phyloP scores from a whole-genome alignment of 2,113 vertebrate genomes.

The Oncorhynchus gorbuscha region DNA sequence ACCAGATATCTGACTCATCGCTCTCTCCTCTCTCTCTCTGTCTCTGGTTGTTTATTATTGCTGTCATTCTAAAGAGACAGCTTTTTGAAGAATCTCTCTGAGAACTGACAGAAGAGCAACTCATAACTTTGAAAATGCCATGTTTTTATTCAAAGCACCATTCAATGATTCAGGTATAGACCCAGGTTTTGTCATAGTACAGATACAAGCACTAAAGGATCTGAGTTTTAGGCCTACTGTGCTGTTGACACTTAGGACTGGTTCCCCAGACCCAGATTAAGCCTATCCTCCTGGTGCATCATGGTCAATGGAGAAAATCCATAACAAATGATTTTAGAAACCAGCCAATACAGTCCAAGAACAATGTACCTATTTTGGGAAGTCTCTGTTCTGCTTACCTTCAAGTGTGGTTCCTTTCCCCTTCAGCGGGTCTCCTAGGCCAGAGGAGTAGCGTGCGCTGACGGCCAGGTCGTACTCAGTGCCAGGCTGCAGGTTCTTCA shows the following conservation, averaged over 20 bases:
- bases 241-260: no score
- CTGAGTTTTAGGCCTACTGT: background rate
- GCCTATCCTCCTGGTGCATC: no score
- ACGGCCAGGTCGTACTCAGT: slow-evolving; percentile 79
- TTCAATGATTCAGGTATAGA: slow-evolving; percentile 12
- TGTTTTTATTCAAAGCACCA: slow-evolving; percentile 11
- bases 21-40: no score
- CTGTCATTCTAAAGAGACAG: slow-evolving; percentile 5
- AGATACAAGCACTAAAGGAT: background rate
- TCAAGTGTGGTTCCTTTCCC: slow-evolving; percentile 82
- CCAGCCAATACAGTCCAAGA: no score
- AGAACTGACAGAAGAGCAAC: background rate
- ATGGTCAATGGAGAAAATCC: background rate
- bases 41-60: slow-evolving; percentile 24
- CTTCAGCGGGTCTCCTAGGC: slow-evolving; percentile 77
- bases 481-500: slow-evolving; percentile 76
- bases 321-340: background rate
- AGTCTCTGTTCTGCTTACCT: slow-evolving; percentile 67
- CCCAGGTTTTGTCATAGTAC: background rate
- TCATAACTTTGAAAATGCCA: background rate
- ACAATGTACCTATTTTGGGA: background rate
- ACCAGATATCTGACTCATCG: slow-evolving; percentile 7
- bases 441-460: slow-evolving; percentile 80
- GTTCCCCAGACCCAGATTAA: no score
- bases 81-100: slow-evolving; percentile 18